These are phyloP conservation scores for Tyria jacobaeae DNA, from an alignment of 2,888 invertebrate genomes.

Conservation along the genomic window DNA sequence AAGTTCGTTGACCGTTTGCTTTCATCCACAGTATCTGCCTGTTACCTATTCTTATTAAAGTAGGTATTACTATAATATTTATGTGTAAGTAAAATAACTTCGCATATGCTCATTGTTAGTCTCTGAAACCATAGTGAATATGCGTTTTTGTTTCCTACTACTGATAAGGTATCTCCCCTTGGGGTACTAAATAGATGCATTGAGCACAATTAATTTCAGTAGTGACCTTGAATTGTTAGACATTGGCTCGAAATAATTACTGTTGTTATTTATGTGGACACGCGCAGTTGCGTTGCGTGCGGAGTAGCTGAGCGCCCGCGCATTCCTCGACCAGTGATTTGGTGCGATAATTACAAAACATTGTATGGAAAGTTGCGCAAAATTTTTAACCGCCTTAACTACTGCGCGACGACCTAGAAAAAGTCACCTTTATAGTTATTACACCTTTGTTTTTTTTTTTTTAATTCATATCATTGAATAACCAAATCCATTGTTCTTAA, in stretches of 20 bases:
- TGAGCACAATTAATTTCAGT: slow-evolving; percentile 53
- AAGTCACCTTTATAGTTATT: slow-evolving; percentile 55
- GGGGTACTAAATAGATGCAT: slow-evolving; percentile 47
- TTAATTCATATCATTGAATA: slow-evolving; percentile 18
- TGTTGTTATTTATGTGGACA: slow-evolving; percentile 64
- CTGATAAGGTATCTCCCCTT: slow-evolving; percentile 30
- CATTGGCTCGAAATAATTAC: slow-evolving; percentile 69
- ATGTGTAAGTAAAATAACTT: background rate
- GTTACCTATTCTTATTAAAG: too few species aligned
- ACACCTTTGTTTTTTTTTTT: slow-evolving; percentile 46
- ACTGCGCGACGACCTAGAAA: slow-evolving; percentile 68
- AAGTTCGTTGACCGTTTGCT: too few species aligned
- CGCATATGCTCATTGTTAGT: background rate
- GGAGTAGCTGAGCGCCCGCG: slow-evolving; percentile 47
- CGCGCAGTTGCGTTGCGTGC: slow-evolving; percentile 67
- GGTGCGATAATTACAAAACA: slow-evolving; percentile 70
- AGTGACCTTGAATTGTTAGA: slow-evolving; percentile 72
- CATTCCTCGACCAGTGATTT: slow-evolving; percentile 63
- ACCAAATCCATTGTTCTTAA: slow-evolving; percentile 22
- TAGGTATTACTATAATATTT: background rate
- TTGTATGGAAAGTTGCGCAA: slow-evolving; percentile 71
- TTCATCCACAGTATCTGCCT: too few species aligned
- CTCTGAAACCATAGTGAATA: background rate
- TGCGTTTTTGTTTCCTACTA: slow-evolving; percentile 29
- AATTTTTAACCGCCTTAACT: slow-evolving; percentile 50